These are phyloP conservation scores for Halcyon senegalensis DNA, from an alignment of 2,113 vertebrate genomes.

Conservation along the genomic window DNA sequence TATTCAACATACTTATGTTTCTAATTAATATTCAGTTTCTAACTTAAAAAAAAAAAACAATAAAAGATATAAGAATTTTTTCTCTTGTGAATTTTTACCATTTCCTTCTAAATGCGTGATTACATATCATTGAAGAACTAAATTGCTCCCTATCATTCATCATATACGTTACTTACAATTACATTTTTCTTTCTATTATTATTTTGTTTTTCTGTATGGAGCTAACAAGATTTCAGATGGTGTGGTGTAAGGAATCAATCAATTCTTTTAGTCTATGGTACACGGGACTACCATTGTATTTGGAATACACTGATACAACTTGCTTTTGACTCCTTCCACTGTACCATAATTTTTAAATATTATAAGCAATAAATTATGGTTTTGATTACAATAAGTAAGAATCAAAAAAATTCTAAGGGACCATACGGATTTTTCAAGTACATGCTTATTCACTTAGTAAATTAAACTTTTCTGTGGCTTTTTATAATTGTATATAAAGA, in stretches of 20 bases:
- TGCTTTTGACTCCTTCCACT: background rate
- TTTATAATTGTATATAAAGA: background rate
- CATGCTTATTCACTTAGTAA: background rate
- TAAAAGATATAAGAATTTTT: background rate
- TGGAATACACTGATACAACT: background rate
- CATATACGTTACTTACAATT: background rate
- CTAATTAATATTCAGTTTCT: background rate
- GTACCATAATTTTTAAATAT: background rate
- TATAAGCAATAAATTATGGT: background rate
- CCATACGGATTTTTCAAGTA: background rate
- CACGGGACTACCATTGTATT: background rate
- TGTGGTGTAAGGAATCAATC: background rate
- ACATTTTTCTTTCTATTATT: background rate
- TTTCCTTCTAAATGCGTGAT: background rate
- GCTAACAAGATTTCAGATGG: constrained; percentile 19
- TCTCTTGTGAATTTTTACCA: background rate
- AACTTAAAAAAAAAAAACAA: background rate
- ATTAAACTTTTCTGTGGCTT: background rate
- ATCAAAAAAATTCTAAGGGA: background rate
- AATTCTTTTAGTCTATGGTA: background rate
- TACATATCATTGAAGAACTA: background rate
- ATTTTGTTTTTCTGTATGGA: background rate
- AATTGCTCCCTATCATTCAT: background rate
- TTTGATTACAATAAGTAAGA: background rate
- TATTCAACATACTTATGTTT: background rate